A percentile compares a stretch with the other conserved stretches of the same genome.
phyloP scores from a whole-genome alignment of 2,888 invertebrate genomes.

The Aphodius granarius region DNA sequence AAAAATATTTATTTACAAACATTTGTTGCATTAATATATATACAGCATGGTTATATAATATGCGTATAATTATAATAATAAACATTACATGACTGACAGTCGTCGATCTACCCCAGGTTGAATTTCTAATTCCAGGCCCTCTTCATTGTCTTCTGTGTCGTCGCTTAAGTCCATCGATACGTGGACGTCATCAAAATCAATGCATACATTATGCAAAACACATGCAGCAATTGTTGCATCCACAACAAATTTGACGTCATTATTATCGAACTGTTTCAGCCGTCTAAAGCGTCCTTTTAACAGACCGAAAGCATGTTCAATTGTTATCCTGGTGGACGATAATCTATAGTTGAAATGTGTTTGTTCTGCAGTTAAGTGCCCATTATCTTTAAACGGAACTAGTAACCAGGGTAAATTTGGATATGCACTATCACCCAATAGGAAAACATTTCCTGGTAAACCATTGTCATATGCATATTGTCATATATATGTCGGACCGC shows the following conservation, averaged over 20 bases:
- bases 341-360: slow-evolving; percentile 38
- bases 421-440: slow-evolving; percentile 41
- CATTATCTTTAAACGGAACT: slow-evolving; percentile 40
- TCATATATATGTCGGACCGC: slow-evolving; percentile 30
- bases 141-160: no score
- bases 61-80: no score
- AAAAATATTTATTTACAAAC: no score
- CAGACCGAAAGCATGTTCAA: slow-evolving; percentile 41
- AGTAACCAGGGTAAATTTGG: slow-evolving; percentile 34
- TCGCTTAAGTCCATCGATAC: no score
- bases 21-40: no score
- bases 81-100: no score
- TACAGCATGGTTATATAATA: no score
- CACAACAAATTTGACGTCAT: slow-evolving; percentile 22
- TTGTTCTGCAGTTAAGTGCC: slow-evolving; percentile 36
- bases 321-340: slow-evolving; percentile 36
- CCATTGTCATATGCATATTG: background rate
- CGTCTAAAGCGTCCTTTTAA: slow-evolving; percentile 41
- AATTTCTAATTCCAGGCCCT: no score
- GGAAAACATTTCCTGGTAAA: background rate
- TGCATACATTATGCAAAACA: slow-evolving; percentile 15
- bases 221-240: slow-evolving; percentile 34
- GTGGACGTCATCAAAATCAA: background rate
- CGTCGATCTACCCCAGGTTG: no score
- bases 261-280: slow-evolving; percentile 35